These are phyloP conservation scores for Anarhynchus alexandrinus DNA, from an alignment of 2,113 vertebrate species.

Conservation along the genomic window DNA sequence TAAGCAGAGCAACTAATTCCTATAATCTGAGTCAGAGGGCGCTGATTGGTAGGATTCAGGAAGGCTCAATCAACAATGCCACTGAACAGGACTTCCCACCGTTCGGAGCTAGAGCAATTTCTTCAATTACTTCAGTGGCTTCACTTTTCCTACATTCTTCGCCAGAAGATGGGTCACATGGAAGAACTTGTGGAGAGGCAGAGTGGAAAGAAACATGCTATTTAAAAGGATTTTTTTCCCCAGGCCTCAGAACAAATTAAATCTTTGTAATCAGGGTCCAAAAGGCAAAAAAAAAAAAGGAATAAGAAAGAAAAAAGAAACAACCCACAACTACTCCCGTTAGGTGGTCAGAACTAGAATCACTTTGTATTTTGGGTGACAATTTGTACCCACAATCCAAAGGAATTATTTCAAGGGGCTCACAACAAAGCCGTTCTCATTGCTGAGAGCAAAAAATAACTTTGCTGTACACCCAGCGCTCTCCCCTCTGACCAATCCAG, in stretches of 20 bases:
- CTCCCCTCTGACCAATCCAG: background rate
- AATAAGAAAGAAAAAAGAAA: background rate
- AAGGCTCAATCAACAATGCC: conserved; percentile 11
- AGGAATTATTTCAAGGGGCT: conserved; percentile 43
- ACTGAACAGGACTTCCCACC: conserved; percentile 38
- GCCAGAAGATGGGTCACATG: conserved; percentile 58
- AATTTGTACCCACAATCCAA: conserved; percentile 3
- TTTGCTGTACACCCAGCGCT: background rate
- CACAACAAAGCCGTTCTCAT: background rate
- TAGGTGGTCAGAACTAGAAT: conserved; percentile 32
- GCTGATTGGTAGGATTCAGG: background rate
- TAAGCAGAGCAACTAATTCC: conserved; percentile 25
- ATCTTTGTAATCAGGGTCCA: conserved; percentile 38
- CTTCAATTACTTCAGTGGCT: conserved; percentile 49
- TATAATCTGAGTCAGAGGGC: conserved; percentile 26
- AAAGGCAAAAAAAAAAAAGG: background rate
- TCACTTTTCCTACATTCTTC: conserved; percentile 21
- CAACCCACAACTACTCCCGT: conserved; percentile 22
- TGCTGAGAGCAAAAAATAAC: conserved; percentile 35
- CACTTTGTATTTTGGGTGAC: conserved; percentile 26
- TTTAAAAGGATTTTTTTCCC: conserved; percentile 23
- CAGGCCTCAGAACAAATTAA: conserved; percentile 45
- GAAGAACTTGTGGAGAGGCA: conserved; percentile 55
- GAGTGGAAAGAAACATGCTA: conserved; percentile 50
- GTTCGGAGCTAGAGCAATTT: background rate